These are phyloP conservation scores for Drosophila hawaiiensis DNA, from an alignment of 2,888 invertebrate species.

Conservation along the genomic window DNA sequence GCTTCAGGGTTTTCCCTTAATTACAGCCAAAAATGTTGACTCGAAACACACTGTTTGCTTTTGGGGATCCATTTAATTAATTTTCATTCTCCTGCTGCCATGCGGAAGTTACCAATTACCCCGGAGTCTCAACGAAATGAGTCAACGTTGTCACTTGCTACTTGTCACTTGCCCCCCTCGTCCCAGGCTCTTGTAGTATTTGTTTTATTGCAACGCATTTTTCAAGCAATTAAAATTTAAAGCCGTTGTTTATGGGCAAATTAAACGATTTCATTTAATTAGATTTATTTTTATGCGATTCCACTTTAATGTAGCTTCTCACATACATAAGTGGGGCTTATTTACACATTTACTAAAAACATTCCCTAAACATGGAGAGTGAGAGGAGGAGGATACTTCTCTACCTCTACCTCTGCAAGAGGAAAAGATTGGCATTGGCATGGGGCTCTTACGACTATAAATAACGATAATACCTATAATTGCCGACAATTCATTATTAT, in stretches of 20 bases:
- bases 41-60: conserved; percentile 41
- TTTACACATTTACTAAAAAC: conserved; percentile 55
- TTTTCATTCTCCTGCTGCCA: conserved; percentile 33
- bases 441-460: conserved; percentile 82
- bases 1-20: conserved; percentile 32
- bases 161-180: conserved; percentile 14
- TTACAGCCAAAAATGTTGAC: conserved; percentile 45
- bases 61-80: conserved; percentile 59
- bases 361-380: background rate
- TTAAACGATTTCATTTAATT: conserved; percentile 75
- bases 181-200: background rate
- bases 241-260: conserved; percentile 64
- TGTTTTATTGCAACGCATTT: conserved; percentile 38
- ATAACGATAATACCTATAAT: conserved; percentile 85
- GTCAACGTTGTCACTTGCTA: conserved; percentile 42
- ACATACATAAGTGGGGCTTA: conserved; percentile 53
- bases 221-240: conserved; percentile 64
- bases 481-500: conserved; percentile 85
- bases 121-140: conserved; percentile 39
- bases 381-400: background rate
- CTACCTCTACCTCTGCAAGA: conserved; percentile 3
- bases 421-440: conserved; percentile 50
- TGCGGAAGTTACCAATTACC: conserved; percentile 70
- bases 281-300: conserved; percentile 76
- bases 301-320: conserved; percentile 39